Evolutionary conservation across 2,113 vertebrate species (phyloP).

Genomic region (Odontesthes bonariensis): DNA sequence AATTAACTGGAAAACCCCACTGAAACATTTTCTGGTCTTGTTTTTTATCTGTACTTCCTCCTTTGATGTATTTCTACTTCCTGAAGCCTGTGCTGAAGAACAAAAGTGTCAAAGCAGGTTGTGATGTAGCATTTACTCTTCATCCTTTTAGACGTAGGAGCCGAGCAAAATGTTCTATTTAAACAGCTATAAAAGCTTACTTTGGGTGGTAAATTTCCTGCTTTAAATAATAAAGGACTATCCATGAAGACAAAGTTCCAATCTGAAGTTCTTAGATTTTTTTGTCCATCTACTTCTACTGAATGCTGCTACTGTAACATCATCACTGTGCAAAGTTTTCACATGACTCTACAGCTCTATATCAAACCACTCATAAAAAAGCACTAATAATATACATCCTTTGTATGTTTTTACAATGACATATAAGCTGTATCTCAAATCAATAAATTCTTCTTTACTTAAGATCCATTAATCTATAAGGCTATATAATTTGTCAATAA

Average conservation of each 20-base stretch:
- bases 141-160: rapidly evolving
- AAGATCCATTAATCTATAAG: not conserved
- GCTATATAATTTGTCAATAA: not conserved
- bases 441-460: not conserved
- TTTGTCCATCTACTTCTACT: not conserved
- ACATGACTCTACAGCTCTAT: no score
- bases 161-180: rapidly evolving
- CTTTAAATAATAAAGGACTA: no score
- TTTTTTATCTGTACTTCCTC: constrained; percentile 30
- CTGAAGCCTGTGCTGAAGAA: not conserved
- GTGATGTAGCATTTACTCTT: not conserved
- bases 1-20: constrained; percentile 10
- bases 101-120: not conserved
- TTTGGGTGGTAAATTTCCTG: not conserved
- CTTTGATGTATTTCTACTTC: not conserved
- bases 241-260: not conserved
- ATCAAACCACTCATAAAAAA: no score
- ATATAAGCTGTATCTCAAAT: no score
- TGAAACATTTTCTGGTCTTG: constrained; percentile 13
- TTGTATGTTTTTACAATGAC: not conserved
- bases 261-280: rapidly evolving
- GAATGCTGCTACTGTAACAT: not conserved
- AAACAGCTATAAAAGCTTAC: not conserved
- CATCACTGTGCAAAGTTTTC: no score
- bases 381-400: no score